phyloP scores from a whole-genome alignment of 2,797 vertebrate genomes.

The Manis crassicaudata region DNA sequence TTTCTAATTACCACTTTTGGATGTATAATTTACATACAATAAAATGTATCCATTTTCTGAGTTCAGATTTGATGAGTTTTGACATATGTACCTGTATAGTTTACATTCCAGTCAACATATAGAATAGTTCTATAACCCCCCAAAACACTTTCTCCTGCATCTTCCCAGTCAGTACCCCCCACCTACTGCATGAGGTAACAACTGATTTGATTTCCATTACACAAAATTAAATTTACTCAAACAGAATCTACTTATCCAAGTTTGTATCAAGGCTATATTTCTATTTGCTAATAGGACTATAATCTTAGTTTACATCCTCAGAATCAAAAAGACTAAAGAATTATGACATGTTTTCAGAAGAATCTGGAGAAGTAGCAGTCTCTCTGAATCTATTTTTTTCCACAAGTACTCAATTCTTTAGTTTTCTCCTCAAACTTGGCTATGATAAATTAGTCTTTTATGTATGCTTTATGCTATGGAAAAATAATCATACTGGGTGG shows the following conservation, averaged over 20 bases:
- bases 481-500: conserved; percentile 12
- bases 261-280: neutral
- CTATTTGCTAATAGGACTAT: neutral
- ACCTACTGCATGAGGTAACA: neutral
- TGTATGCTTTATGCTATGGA: neutral
- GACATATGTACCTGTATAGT: too few species aligned
- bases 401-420: neutral
- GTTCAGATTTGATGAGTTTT: neutral
- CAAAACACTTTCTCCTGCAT: neutral
- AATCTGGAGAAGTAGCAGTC: neutral
- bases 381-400: neutral
- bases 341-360: conserved; percentile 9
- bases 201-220: neutral
- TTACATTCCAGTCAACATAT: neutral
- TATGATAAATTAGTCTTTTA: neutral
- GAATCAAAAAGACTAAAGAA: conserved; percentile 22
- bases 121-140: neutral
- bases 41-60: neutral
- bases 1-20: neutral
- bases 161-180: fast-evolving
- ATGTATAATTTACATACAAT: neutral
- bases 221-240: neutral
- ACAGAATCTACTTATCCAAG: neutral
- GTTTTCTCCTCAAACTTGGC: neutral
- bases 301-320: neutral